phyloP scores from a whole-genome alignment of 1,140 invertebrate species.

The Caerostris extrusa region DNA sequence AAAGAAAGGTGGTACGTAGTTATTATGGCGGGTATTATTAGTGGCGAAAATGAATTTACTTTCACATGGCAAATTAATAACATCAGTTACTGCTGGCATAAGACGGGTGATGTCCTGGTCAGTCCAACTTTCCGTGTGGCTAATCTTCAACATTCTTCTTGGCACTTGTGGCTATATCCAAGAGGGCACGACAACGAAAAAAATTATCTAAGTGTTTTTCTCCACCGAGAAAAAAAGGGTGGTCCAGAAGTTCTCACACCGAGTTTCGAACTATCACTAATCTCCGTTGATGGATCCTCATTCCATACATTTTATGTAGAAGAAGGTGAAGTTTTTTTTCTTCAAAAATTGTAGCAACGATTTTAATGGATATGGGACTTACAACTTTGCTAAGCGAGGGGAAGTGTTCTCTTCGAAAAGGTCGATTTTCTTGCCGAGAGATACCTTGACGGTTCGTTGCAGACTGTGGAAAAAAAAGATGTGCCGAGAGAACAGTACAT shows the following conservation, averaged over 20 bases:
- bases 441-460: not conserved
- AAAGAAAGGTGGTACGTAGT: not conserved
- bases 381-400: not conserved
- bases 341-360: not conserved
- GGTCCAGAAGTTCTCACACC: no score
- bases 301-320: no score
- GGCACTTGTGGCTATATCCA: not conserved
- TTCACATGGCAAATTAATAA: not conserved
- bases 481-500: not conserved
- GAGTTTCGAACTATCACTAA: not conserved
- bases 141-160: not conserved
- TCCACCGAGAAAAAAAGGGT: no score
- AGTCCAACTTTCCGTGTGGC: not conserved
- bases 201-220: no score
- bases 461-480: not conserved
- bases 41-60: not conserved
- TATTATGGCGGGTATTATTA: not conserved
- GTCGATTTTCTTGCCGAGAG: not conserved
- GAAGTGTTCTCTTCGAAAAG: not conserved
- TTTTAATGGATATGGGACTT: not conserved
- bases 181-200: not conserved
- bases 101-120: not conserved
- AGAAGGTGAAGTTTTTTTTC: not conserved
- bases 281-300: not conserved
- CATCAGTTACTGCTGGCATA: not conserved